Conservation (phyloP, 2,797 vertebrate genomes). For the Macrochelys suwanniensis region DNA sequence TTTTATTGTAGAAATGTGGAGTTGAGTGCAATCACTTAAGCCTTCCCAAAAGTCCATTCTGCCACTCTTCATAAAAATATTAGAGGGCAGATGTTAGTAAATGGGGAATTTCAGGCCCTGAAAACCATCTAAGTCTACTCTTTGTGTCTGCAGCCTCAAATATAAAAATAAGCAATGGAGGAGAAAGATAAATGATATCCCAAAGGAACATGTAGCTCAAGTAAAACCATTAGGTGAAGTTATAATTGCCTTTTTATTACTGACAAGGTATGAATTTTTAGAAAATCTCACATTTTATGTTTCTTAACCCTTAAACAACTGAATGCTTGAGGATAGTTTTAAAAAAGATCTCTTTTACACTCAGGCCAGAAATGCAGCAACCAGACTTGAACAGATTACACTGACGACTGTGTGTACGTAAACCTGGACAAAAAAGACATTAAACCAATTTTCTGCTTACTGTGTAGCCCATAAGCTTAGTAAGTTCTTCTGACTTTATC, state of each 20-base stretch:
- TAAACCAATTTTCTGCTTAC: slow-evolving; percentile 2
- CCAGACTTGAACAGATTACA: slow-evolving; percentile 8
- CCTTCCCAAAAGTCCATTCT: not conserved
- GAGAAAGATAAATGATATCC: not conserved
- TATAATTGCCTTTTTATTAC: not conserved
- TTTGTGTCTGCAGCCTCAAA: not conserved
- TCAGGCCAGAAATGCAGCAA: not conserved
- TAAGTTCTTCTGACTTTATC: not conserved
- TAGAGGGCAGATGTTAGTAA: not conserved
- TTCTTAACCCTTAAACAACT: not conserved
- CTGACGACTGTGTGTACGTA: not conserved
- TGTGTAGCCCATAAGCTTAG: not conserved
- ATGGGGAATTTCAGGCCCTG: not conserved
- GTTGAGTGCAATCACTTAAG: not conserved
- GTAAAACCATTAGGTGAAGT: not conserved
- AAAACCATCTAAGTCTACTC: not conserved
- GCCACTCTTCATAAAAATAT: not conserved
- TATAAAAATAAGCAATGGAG: not conserved
- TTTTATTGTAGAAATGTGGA: not conserved
- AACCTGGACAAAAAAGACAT: slow-evolving; percentile 19
- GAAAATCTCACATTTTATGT: fast-evolving
- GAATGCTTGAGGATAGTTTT: slow-evolving; percentile 3
- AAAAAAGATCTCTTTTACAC: not conserved
- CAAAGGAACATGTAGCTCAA: not conserved
- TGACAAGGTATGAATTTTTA: not conserved